Base-by-base conservation (phyloP, 2,797 vertebrate genomes). In the Trachops cirrhosus region DNA sequence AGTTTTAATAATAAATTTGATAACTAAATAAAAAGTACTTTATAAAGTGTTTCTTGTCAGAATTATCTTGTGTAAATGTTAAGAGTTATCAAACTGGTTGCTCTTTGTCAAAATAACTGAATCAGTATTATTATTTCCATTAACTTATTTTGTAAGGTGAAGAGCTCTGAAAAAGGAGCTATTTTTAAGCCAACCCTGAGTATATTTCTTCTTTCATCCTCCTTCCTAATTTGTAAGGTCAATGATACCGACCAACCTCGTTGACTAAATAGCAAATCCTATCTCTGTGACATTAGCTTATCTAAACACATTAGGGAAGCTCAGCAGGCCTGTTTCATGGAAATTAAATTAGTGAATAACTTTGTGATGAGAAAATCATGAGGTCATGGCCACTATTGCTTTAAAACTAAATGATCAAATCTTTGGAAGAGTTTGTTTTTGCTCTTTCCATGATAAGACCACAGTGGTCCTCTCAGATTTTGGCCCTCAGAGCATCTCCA, bases 321-420 rank as follows among this genome's bases (percentile, higher is more conserved):
- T 62, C 67, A 94, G 37, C 48, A 74, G 71, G 34, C 16, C 32
- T 73, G 37, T 83, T 96, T 91, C 94, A 93, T 94, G 89, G 37
- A 78, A 74, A 97, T 96, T 94, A 93, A 73, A 80, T 96, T 80
- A 94, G 39, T 34, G 52, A 82, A 52, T 93, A 83, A 89, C 83
- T 95, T 70, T 92, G 62, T 83, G 83, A 91, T 89, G 79, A 93
- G 92, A 91, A 90, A 90, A 71, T 62, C 77, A 54, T 86, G 79
- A 96, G 50, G 74, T 91, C 79, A 70, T 89, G 37, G 57, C 39
- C 34, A 77, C 46, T 57, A 62, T 37, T 73, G 44, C 54, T 93
- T 93, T 89, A 77, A 94, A 94, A 71, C 48, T 29, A 71, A 75
- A 75, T n/a, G 54, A 87, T 32, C 44, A 78, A 86, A 95, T 32